Conservation (phyloP, 2,888 invertebrate species). For the Polymixis flavicincta region DNA sequence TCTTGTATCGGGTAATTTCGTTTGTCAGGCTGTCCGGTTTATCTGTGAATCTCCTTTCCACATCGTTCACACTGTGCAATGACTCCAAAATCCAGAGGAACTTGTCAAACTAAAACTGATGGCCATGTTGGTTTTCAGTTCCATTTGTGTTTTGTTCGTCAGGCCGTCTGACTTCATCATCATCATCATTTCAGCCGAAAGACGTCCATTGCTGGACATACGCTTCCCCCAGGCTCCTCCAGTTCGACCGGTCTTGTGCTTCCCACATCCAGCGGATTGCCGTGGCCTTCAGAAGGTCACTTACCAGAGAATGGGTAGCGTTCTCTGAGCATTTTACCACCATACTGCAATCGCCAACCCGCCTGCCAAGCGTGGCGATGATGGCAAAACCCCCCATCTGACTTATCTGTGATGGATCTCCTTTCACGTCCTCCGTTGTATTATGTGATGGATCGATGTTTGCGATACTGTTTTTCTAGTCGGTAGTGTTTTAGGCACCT, state of each 20-base stretch:
- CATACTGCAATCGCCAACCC: too few relatives aligned
- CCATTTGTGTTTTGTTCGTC: background rate
- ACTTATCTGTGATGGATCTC: slow-evolving; percentile 5
- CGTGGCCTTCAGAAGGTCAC: too few relatives aligned
- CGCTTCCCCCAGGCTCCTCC: too few relatives aligned
- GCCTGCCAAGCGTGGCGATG: too few relatives aligned
- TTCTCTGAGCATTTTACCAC: too few relatives aligned
- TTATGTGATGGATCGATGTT: background rate
- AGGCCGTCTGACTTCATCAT: too few relatives aligned
- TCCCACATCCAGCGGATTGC: too few relatives aligned
- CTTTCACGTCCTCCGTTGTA: background rate
- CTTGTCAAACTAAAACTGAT: slow-evolving; percentile 1
- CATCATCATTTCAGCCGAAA: too few relatives aligned
- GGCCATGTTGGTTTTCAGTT: slow-evolving; percentile 7
- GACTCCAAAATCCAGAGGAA: background rate
- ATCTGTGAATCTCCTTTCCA: slow-evolving; percentile 2
- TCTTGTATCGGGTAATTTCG: background rate
- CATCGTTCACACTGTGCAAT: background rate
- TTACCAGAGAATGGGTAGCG: too few relatives aligned
- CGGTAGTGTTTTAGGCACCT: background rate
- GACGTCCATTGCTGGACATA: too few relatives aligned
- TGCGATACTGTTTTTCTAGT: background rate
- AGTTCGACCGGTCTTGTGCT: too few relatives aligned
- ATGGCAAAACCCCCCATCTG: too few relatives aligned
- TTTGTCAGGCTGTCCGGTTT: background rate